A percentile compares a stretch with the other conserved stretches of the same genome.
Evolutionary conservation across 2,888 invertebrate species (phyloP).

Genomic region (Limnephilus lunatus): DNA sequence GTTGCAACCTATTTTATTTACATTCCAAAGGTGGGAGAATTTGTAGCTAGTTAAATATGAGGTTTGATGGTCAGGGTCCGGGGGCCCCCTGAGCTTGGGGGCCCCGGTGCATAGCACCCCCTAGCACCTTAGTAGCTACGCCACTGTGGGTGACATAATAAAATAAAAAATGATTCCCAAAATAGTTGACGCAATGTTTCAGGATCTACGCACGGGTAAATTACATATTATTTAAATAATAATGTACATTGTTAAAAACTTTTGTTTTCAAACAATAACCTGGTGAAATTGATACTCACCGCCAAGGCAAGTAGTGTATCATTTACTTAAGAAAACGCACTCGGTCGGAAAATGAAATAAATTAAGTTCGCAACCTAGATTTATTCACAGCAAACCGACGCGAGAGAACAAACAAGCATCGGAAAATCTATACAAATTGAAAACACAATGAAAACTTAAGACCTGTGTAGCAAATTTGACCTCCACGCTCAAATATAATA

Average conservation of each 20-base stretch:
- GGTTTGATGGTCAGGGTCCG: too few species aligned
- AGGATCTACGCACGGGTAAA: too few species aligned
- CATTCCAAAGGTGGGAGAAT: too few species aligned
- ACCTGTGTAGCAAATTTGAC: not conserved
- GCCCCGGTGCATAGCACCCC: too few species aligned
- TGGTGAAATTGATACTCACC: conserved; percentile 47
- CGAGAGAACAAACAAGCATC: not conserved
- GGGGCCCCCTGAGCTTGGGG: too few species aligned
- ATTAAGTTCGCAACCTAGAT: not conserved
- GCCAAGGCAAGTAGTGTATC: conserved; percentile 52
- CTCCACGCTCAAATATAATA: not conserved
- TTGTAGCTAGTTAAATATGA: too few species aligned
- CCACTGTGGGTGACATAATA: too few species aligned
- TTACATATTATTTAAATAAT: too few species aligned
- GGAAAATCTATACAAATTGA: conserved; percentile 39
- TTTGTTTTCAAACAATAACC: conserved; percentile 29
- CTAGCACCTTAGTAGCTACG: too few species aligned
- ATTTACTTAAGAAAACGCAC: conserved; percentile 45
- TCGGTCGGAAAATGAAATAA: conserved; percentile 26
- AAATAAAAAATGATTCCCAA: too few species aligned
- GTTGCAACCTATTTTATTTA: too few species aligned
- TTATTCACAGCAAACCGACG: conserved; percentile 8
- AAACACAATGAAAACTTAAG: not conserved
- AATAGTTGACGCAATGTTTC: too few species aligned
- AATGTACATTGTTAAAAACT: not conserved